phyloP scores from a whole-genome alignment of 2,113 vertebrate species.

The Condylura cristata region DNA sequence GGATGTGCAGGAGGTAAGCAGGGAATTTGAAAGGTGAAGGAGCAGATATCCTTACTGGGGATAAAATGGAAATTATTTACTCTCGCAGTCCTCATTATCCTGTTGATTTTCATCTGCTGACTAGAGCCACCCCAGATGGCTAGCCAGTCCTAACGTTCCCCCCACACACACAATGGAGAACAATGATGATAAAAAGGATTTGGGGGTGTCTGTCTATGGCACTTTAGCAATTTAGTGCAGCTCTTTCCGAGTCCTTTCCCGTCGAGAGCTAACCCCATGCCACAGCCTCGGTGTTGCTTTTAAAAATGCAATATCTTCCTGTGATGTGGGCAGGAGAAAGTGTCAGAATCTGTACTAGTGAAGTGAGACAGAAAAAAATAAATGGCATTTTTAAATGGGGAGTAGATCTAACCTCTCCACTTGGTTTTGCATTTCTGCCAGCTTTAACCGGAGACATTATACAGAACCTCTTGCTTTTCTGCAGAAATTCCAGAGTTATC shows the following conservation, averaged over 20 bases:
- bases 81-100: slow-evolving; percentile 73
- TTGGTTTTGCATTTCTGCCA: slow-evolving; percentile 36
- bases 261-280: neutral
- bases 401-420: neutral
- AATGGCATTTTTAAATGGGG: neutral
- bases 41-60: slow-evolving; percentile 68
- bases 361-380: neutral
- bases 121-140: neutral
- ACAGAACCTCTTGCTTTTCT: slow-evolving; percentile 61
- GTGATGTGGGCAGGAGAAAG: neutral
- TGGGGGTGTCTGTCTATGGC: neutral
- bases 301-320: neutral
- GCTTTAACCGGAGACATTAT: slow-evolving; percentile 45
- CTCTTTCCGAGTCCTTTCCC: neutral
- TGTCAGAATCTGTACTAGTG: neutral
- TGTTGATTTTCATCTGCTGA: slow-evolving; percentile 72
- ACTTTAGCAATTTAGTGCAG: neutral
- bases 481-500: slow-evolving; percentile 56
- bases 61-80: slow-evolving; percentile 80
- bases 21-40: slow-evolving; percentile 74
- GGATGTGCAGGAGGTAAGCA: slow-evolving; percentile 53
- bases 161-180: neutral
- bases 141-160: neutral
- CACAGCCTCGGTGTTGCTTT: neutral
- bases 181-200: neutral